Evolutionary conservation across 53 echinoderm and acorn worm species (phyloP), one percentile per base, ranked within the genome.

Genomic region (Astropecten irregularis): DNA sequence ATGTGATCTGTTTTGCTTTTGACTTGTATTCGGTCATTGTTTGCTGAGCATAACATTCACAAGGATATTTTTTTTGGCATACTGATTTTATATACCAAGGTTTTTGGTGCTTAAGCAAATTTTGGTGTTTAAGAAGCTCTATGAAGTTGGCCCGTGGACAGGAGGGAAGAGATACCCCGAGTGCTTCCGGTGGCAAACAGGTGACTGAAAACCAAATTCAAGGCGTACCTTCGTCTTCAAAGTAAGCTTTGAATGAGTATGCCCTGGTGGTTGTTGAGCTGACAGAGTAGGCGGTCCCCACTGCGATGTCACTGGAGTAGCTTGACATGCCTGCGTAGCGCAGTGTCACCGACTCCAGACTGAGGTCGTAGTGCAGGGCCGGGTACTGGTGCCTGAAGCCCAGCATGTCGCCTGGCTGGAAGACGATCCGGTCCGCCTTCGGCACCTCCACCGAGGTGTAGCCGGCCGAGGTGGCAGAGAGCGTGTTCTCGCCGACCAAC

Each of bases 321-420:
- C 81, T 85, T 32, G 74, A 53, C 40, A 81, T 71, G 4, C 76
- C 53, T 9, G 61, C 69, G 28, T 91, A 91, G 35, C 69, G 84
- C 15, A 81, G 35, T 22, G 73, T 42, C 36, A 82, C 68, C 3
- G 94, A 66, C 37, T 93, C 91, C 51, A 83, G 79, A 21, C 87
- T 76, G 77, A 81, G 57, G 69, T 93, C 94, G 48, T 93, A 93
- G 77, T 85, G 69, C 15, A 93, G 62, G 13, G 94, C 84, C 23
- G 83, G 84, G 53, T 52, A 84, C 13, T 71, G 26, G 48, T 73
- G 84, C 33, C 95, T 66, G 56, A 90, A 92, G 18, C 95, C 92
- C 27, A 95, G 71, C 79, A 68, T 77, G 34, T 95, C 95, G 4
- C 92, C 95, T 0, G 95, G 92, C 60, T 86, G 87, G 59, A 95